These are phyloP conservation scores for Danaus plexippus DNA, from an alignment of 1,140 invertebrate genomes.

Conservation along the genomic window DNA sequence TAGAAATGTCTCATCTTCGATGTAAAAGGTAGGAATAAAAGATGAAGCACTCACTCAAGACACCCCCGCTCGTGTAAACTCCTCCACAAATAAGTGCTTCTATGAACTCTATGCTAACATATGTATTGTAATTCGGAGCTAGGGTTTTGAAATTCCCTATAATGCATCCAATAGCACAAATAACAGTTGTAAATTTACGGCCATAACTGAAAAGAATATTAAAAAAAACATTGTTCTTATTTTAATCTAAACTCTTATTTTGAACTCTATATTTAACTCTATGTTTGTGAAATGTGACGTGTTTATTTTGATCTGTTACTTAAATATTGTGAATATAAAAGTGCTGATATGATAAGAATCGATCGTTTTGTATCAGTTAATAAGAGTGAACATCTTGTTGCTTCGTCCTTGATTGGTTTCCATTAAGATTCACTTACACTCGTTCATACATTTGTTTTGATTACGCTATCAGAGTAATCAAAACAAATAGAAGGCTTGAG, in stretches of 20 bases:
- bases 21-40: background rate
- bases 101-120: conserved; percentile 41
- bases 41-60: conserved; percentile 38
- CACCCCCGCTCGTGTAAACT: conserved; percentile 29
- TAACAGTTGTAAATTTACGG: conserved; percentile 39
- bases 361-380: too few species aligned
- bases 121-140: conserved; percentile 35
- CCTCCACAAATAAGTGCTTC: conserved; percentile 45
- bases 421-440: too few species aligned
- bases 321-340: too few species aligned
- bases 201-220: conserved; percentile 36
- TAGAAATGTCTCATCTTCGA: background rate
- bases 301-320: too few species aligned
- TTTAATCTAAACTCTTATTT: background rate
- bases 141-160: conserved; percentile 44
- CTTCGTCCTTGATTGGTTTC: too few species aligned
- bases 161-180: conserved; percentile 32
- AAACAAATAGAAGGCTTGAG: too few species aligned
- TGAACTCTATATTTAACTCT: too few species aligned
- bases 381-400: too few species aligned
- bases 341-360: too few species aligned
- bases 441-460: too few species aligned
- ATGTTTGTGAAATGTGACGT: too few species aligned
- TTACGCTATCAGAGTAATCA: too few species aligned
- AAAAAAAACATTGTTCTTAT: background rate